These are phyloP conservation scores for Psittacus erithacus DNA, from an alignment of 2,113 vertebrate species.

Conservation along the genomic window DNA sequence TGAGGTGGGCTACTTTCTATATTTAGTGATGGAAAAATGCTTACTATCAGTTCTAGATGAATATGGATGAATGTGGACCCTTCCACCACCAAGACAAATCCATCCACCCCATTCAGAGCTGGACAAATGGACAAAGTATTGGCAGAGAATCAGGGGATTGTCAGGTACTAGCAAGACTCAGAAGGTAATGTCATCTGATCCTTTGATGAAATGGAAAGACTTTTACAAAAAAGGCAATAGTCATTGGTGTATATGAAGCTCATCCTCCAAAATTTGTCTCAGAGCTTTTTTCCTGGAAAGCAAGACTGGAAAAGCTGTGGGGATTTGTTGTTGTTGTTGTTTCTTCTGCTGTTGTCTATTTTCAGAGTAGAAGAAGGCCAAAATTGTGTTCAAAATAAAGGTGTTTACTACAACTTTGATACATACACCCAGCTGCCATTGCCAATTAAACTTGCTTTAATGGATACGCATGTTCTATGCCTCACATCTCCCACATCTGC, in stretches of 20 bases:
- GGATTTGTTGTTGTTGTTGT: neutral
- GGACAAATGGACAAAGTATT: neutral
- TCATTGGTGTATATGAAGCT: neutral
- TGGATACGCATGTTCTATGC: neutral
- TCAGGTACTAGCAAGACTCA: neutral
- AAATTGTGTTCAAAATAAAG: neutral
- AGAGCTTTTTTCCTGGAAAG: neutral
- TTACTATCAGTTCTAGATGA: neutral
- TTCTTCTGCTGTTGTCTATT: neutral
- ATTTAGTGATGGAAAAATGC: neutral
- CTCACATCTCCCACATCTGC: neutral
- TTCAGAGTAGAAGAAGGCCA: neutral
- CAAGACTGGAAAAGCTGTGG: neutral
- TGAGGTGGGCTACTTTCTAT: neutral
- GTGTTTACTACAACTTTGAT: neutral
- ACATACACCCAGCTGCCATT: neutral
- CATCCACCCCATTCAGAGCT: neutral
- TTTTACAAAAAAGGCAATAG: neutral
- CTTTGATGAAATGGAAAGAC: neutral
- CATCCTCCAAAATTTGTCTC: neutral
- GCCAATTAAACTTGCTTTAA: neutral
- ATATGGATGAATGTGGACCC: accelerated
- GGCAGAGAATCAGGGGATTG: neutral
- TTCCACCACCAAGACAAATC: neutral
- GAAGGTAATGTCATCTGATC: neutral